Conservation (phyloP, 2,113 vertebrate species). For the Capra hircus region DNA sequence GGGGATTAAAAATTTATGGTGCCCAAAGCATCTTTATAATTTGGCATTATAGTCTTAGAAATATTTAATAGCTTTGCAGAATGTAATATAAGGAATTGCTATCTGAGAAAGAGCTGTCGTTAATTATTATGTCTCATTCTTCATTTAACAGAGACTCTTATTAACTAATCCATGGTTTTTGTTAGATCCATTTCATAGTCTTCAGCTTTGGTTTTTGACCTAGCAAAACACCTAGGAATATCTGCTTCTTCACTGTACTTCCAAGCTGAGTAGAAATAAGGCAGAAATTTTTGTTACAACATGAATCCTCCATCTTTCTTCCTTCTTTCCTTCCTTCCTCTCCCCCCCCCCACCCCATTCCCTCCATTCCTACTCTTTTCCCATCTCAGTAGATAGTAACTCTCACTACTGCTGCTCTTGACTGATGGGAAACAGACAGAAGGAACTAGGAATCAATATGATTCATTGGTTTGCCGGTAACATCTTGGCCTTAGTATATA, state of each 20-base stretch:
- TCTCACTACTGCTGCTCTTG: background rate
- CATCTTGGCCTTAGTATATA: background rate
- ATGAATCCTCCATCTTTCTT: background rate
- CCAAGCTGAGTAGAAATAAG: background rate
- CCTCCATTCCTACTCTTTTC: background rate
- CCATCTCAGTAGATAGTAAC: background rate
- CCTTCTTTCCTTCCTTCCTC: background rate
- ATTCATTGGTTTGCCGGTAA: conserved; percentile 18
- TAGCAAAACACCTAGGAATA: background rate
- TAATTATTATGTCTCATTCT: conserved; percentile 39
- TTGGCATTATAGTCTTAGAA: conserved; percentile 57
- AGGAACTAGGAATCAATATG: background rate
- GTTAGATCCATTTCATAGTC: background rate
- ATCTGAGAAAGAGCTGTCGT: background rate
- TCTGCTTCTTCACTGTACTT: background rate
- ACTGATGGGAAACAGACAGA: background rate
- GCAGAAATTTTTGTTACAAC: background rate
- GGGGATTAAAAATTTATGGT: conserved; percentile 69
- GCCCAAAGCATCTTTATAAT: conserved; percentile 60
- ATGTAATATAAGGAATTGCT: conserved; percentile 41
- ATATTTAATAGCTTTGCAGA: conserved; percentile 57
- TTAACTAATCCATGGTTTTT: background rate
- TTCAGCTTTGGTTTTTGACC: conserved; percentile 14
- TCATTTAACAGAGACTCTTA: conserved; percentile 15
- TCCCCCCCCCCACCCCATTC: background rate